Conservation (phyloP, 2,888 invertebrate species). For the Pammene fasciana region DNA sequence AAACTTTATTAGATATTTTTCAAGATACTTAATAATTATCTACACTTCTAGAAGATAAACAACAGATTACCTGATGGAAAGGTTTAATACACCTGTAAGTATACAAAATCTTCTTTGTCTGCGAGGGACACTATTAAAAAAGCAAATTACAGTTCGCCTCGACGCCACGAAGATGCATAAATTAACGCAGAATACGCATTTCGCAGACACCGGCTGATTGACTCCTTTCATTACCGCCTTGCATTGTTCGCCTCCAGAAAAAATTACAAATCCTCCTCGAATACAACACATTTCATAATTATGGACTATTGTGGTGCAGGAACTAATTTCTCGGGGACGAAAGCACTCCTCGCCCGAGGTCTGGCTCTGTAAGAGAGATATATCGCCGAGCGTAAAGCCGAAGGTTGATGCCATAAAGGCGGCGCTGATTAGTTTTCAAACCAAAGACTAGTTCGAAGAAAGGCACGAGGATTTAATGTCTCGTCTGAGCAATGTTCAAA, state of each 20-base stretch:
- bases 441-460: slow-evolving; percentile 74
- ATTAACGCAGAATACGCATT: slow-evolving; percentile 70
- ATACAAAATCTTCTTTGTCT: slow-evolving; percentile 58
- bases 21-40: no score
- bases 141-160: slow-evolving; percentile 51
- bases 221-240: slow-evolving; percentile 80
- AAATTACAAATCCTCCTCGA: slow-evolving; percentile 75
- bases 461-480: slow-evolving; percentile 63
- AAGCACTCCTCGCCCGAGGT: slow-evolving; percentile 65
- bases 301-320: slow-evolving; percentile 81
- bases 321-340: slow-evolving; percentile 71
- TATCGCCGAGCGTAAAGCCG: slow-evolving; percentile 67
- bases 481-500: slow-evolving; percentile 54
- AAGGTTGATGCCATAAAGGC: slow-evolving; percentile 66
- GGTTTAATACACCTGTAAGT: not conserved
- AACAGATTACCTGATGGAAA: not conserved
- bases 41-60: no score
- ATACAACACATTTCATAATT: slow-evolving; percentile 83
- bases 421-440: slow-evolving; percentile 77
- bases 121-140: slow-evolving; percentile 56
- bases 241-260: slow-evolving; percentile 78
- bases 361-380: slow-evolving; percentile 62
- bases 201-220: slow-evolving; percentile 79
- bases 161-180: slow-evolving; percentile 65
- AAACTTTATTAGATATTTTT: no score